Evolutionary conservation across 37 sponge, comb jelly and placozoan species (phyloP).

Genomic region (Beroe forskalii): DNA sequence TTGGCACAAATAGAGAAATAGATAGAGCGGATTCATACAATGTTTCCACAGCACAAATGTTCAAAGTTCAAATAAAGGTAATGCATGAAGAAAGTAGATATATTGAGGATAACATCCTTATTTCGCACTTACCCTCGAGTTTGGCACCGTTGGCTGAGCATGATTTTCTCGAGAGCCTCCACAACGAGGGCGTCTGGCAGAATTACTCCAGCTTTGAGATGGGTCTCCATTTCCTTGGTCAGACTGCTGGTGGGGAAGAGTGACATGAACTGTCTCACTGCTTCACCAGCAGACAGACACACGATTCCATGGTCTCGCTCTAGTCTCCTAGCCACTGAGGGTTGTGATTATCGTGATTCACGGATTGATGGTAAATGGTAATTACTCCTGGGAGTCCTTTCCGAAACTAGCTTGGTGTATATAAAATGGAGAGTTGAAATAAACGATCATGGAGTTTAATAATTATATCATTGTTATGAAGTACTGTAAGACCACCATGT

Average conservation of each 20-base stretch:
- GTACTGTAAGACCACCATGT: too few relatives aligned
- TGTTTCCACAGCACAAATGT: too few relatives aligned
- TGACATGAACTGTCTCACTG: constrained; percentile 73
- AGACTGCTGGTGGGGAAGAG: constrained; percentile 77
- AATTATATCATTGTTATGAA: too few relatives aligned
- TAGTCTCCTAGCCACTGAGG: constrained; percentile 78
- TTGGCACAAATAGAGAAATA: too few relatives aligned
- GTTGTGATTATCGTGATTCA: background rate
- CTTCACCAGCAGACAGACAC: constrained; percentile 82
- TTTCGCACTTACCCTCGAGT: constrained; percentile 87
- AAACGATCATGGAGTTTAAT: too few relatives aligned
- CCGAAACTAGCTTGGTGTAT: too few relatives aligned
- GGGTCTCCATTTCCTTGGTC: constrained; percentile 71
- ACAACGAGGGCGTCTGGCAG: constrained; percentile 89
- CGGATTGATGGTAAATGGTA: too few relatives aligned
- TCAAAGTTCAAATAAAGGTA: too few relatives aligned
- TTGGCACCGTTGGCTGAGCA: constrained; percentile 79
- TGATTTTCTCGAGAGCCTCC: constrained; percentile 76
- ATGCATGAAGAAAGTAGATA: too few relatives aligned
- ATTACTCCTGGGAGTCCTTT: too few relatives aligned
- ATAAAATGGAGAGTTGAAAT: constrained; percentile 12
- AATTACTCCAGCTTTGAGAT: constrained; percentile 75
- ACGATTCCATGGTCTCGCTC: constrained; percentile 78
- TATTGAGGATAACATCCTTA: too few relatives aligned
- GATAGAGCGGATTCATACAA: too few relatives aligned